A percentile compares a stretch with the other conserved stretches of the same genome.
phyloP scores from a whole-genome alignment of 1,140 invertebrate species.

The Telenomus remus region DNA sequence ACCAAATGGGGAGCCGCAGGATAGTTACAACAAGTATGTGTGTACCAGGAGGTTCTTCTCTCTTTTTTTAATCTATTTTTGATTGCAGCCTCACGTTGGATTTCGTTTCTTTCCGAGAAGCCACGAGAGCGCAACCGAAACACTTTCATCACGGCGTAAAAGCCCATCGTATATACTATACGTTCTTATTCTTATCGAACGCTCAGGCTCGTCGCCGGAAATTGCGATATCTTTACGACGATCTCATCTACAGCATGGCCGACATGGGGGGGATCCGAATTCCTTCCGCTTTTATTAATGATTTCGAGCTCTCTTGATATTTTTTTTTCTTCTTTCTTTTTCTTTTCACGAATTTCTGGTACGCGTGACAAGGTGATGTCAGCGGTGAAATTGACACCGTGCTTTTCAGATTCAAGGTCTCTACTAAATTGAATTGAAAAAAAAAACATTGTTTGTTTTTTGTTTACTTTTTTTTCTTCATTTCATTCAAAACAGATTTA shows the following conservation, averaged over 20 bases:
- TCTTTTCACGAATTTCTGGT: neutral
- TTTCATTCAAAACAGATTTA: too few species aligned
- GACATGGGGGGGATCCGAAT: slow-evolving; percentile 46
- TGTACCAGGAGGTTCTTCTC: neutral
- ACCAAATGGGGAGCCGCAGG: too few species aligned
- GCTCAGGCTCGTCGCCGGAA: slow-evolving; percentile 66
- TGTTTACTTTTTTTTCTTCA: too few species aligned
- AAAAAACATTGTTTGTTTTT: too few species aligned
- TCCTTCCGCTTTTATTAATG: slow-evolving; percentile 57
- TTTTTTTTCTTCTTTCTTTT: too few species aligned
- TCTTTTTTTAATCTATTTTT: slow-evolving; percentile 32
- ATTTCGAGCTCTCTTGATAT: slow-evolving; percentile 34
- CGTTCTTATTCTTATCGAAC: slow-evolving; percentile 65
- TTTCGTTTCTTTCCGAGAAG: slow-evolving; percentile 47
- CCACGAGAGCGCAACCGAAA: slow-evolving; percentile 33
- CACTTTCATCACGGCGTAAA: slow-evolving; percentile 47
- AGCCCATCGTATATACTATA: slow-evolving; percentile 42
- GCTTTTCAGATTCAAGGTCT: too few species aligned
- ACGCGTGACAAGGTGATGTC: neutral
- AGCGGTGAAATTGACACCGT: too few species aligned
- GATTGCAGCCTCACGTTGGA: slow-evolving; percentile 36
- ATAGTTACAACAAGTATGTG: too few species aligned
- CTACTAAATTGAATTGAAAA: too few species aligned
- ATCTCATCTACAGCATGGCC: slow-evolving; percentile 52
- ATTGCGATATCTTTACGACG: slow-evolving; percentile 66